These are phyloP conservation scores for Sakesphorus luctuosus DNA, from an alignment of 2,113 vertebrate species.

Conservation along the genomic window DNA sequence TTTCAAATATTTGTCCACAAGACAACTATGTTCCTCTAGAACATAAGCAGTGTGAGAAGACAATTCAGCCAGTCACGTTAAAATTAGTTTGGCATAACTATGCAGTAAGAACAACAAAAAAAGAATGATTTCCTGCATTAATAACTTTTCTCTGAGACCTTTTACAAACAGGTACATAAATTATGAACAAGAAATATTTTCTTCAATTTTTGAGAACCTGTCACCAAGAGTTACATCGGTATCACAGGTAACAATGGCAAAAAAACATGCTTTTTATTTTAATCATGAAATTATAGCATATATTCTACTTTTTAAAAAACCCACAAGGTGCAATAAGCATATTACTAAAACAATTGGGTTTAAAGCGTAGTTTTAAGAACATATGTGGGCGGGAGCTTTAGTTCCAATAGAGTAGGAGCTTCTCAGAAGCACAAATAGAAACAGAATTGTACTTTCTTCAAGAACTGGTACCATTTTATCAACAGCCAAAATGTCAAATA, in stretches of 20 bases:
- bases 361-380: neutral
- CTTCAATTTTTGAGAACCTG: neutral
- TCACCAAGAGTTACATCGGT: neutral
- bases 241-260: neutral
- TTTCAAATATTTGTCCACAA: neutral
- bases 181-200: neutral
- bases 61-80: neutral
- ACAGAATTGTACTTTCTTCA: neutral
- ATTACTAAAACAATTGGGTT: neutral
- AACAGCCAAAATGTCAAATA: neutral
- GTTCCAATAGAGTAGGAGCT: neutral
- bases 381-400: neutral
- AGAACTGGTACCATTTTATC: neutral
- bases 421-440: neutral
- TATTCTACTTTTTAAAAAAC: neutral
- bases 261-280: fast-evolving
- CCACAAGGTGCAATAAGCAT: neutral
- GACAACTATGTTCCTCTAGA: neutral
- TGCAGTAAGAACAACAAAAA: neutral
- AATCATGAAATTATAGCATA: neutral
- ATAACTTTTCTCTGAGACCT: neutral
- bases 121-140: neutral
- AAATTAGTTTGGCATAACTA: neutral
- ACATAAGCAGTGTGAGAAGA: neutral
- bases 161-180: neutral